Base-by-base conservation (phyloP, 2,888 invertebrate species). In the Nebria brevicollis region DNA sequence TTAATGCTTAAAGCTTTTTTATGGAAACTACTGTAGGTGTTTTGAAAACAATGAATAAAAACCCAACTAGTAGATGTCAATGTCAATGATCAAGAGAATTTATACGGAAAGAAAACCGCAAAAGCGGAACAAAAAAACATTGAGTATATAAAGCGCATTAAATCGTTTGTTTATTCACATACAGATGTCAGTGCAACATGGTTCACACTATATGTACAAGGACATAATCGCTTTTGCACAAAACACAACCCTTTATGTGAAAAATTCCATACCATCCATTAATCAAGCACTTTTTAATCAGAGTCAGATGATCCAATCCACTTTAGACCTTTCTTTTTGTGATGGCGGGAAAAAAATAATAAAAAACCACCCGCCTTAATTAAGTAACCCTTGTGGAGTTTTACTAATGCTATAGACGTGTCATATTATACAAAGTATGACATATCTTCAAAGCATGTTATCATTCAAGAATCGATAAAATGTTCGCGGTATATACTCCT, bases 231-330 rank as follows among this genome's bases (percentile, higher is more conserved):
- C 54, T 54, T 54, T 54, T 77, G 77, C 70, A 43, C 66, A 77
- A 77, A 70, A 70, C 77, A 10, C 65, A 34, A 77, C 11, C 66
- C 78, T 79, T 66, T 79, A 79, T 68, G 68, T 42, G 79, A 77
- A 77, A 77, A 78, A 73, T 74, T 68, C 66, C 65, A 79, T 74
- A 54, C 66, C n/a, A 74, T 74, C 54, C 79, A 79, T 79, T 79
- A 79, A 79, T 79, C 79, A 79, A 65, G n/a, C 42, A 41, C 54
- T 66, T 79, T 79, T 79, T 75, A 78, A 78, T 78, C 78, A 78
- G 15, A 78, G 78, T 42, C 73, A 78, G 20, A 25, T 20, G 70
- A 26, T 11, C 54, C 54, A 54, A 34, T 70, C 70, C 70, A 70
- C 11, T 70, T 26, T 70, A 26, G 70, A 25, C 70, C 10, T 70